A percentile compares a stretch with the other conserved stretches of the same genome.
phyloP scores from a whole-genome alignment of 2,888 invertebrate genomes.

The Achlya flavicornis region DNA sequence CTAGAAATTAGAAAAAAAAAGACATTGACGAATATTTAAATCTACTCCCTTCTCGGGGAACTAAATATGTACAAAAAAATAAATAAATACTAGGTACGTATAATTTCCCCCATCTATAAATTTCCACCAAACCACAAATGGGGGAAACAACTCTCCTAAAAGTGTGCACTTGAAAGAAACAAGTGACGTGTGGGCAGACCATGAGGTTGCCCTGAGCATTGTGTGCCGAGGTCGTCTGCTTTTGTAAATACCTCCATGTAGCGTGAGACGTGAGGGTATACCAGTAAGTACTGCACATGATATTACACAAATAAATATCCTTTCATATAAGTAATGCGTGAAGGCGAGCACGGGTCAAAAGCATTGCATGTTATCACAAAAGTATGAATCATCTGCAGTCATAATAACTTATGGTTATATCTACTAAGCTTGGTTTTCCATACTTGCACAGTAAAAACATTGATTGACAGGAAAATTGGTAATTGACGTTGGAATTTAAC shows the following conservation, averaged over 20 bases:
- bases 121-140: too few relatives aligned
- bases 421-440: too few relatives aligned
- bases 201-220: constrained; percentile 50
- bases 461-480: too few relatives aligned
- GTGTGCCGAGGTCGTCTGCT: constrained; percentile 67
- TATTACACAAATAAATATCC: not conserved
- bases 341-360: not conserved
- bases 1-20: too few relatives aligned
- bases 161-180: not conserved
- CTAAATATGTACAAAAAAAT: too few relatives aligned
- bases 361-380: not conserved
- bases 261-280: not conserved
- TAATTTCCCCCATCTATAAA: too few relatives aligned
- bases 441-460: too few relatives aligned
- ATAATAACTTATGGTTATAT: too few relatives aligned
- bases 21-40: too few relatives aligned
- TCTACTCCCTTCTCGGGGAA: too few relatives aligned
- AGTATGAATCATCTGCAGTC: not conserved
- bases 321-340: not conserved
- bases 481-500: too few relatives aligned
- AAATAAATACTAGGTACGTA: too few relatives aligned
- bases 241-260: constrained; percentile 27
- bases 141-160: not conserved
- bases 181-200: constrained; percentile 53
- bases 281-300: not conserved